Base-by-base conservation (phyloP, 2,113 vertebrate species). In the Mesocricetus auratus region DNA sequence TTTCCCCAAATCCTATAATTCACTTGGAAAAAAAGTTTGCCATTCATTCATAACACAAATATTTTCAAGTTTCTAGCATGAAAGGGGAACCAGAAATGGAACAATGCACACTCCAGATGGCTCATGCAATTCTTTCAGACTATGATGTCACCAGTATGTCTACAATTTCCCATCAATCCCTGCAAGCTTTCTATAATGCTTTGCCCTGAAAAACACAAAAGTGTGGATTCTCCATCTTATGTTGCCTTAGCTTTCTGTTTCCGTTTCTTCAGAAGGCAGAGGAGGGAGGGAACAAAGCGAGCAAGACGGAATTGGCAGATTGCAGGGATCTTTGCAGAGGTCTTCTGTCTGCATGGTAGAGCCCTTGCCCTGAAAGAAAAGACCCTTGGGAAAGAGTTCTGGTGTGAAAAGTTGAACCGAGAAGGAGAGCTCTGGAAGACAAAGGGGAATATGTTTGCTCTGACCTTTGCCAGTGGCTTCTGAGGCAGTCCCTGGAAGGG, bases 381-480 rank as follows among this genome's bases (percentile, higher is more conserved):
- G 58, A 86, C 16, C 31, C 58, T 62, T 36, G 45, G 62, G 79
- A 91, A 39, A 83, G 33, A 79, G 16, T 66, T 53, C 85, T n/a
- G 71, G 9, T 68, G 58, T 33, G 9, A 83, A 93, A 81, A 56
- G 47, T 31, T 94, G 50, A 89, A 24, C 6, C 64, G n/a, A 93
- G 86, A 83, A 58, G 39, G 39, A 93, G 29, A 87, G 11, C 4
- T 36, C 47, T 77, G 47, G 21, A 86, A 58, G 68, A 86, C 58
- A 64, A 64, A 58, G 17, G 9, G 29, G 11, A 56, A 42, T 71
- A 69, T 86, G 15, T 69, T 92, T 69, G 26, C 33, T 33, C 45
- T 77, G 42, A 81, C 42, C 77, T 66, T 19, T 89, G 58, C 78
- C 50, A 66, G 66, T 66, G 89, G 60, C 79, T 96, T 93, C 64